Evolutionary conservation across 1,140 invertebrate species (phyloP).

Genomic region (Magallana gigas): DNA sequence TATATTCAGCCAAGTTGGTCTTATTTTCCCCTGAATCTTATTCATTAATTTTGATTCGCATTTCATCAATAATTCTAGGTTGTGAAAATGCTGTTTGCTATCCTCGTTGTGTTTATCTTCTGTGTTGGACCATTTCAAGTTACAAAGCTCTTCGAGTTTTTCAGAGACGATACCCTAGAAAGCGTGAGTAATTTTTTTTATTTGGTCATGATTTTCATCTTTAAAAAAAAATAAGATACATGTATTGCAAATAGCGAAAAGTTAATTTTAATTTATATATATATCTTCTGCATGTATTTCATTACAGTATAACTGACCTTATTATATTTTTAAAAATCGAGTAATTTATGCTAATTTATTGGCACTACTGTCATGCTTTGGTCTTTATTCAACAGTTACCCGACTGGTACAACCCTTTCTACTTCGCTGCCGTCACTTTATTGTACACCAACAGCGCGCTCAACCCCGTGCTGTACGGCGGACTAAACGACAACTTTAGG

Average conservation of each 20-base stretch:
- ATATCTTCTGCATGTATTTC: no score
- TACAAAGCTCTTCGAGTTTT: constrained; percentile 71
- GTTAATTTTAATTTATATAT: no score
- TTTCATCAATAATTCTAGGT: constrained; percentile 69
- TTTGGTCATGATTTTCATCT: no score
- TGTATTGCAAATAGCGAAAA: no score
- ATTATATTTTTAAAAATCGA: no score
- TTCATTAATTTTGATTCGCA: no score
- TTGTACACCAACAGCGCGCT: constrained; percentile 81
- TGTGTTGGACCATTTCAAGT: constrained; percentile 76
- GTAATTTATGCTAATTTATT: no score
- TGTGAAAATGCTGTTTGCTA: constrained; percentile 80
- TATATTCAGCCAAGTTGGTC: no score
- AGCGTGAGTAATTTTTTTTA: neutral
- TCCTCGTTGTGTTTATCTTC: constrained; percentile 78
- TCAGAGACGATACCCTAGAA: constrained; percentile 58
- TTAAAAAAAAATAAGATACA: no score
- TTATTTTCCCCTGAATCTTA: no score
- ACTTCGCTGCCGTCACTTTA: constrained; percentile 79
- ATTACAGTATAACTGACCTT: no score
- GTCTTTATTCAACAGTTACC: constrained; percentile 74
- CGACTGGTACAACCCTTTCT: constrained; percentile 78
- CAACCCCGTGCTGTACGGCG: constrained; percentile 81
- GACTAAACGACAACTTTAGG: constrained; percentile 79
- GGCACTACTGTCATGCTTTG: no score